A percentile compares a stretch with the other conserved stretches of the same genome.
These are phyloP conservation scores for Drosophila grimshawi DNA, from an alignment of 1,140 invertebrate species.

Conservation along the genomic window DNA sequence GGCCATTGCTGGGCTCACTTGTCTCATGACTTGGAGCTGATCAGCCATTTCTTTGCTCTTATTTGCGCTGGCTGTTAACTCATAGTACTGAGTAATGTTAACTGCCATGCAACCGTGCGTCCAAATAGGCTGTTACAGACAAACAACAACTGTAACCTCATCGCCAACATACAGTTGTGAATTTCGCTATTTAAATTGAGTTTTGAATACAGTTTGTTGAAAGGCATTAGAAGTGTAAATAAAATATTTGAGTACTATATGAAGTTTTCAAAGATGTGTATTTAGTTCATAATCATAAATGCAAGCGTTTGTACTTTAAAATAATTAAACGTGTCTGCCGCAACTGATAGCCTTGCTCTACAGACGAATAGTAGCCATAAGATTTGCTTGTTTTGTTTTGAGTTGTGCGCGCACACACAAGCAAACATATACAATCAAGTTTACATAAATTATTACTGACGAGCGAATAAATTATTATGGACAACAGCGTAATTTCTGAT, in stretches of 20 bases:
- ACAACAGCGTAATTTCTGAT: conserved; percentile 38
- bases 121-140: conserved; percentile 11
- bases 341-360: conserved; percentile 32
- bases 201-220: conserved; percentile 42
- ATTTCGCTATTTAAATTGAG: conserved; percentile 46
- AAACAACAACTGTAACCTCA: conserved; percentile 50
- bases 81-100: background rate
- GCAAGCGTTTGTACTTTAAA: conserved; percentile 13
- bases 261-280: background rate
- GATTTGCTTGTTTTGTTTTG: conserved; percentile 45
- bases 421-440: background rate
- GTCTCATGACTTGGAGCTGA: too few species aligned
- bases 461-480: conserved; percentile 39
- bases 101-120: conserved; percentile 35
- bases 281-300: conserved; percentile 14
- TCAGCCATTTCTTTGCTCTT: too few species aligned
- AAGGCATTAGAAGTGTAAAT: conserved; percentile 18
- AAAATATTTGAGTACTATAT: conserved; percentile 1
- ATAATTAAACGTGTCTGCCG: conserved; percentile 24
- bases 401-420: conserved; percentile 40
- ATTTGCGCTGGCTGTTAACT: background rate
- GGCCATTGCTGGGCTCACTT: too few species aligned
- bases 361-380: conserved; percentile 30
- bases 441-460: background rate
- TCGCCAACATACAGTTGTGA: conserved; percentile 47